Base-by-base conservation (phyloP, 2,797 vertebrate genomes). In the Sebastes flavidus region DNA sequence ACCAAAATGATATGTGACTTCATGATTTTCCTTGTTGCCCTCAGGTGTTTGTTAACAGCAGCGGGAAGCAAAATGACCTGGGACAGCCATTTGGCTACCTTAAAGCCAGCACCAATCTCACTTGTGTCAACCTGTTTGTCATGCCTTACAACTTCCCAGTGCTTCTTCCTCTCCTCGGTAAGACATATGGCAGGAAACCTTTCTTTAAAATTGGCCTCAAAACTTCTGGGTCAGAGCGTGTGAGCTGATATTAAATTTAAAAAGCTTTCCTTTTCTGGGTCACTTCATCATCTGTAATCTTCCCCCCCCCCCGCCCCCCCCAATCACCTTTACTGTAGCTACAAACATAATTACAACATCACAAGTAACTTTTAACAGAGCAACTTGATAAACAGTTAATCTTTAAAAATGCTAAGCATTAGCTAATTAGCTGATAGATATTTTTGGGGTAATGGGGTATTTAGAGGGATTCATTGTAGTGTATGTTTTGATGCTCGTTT, bases 81-180 rank as follows among this genome's bases (percentile, higher is more conserved):
- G 97, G 97, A 18, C 97, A 99, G 84, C 98, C 98, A 0, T 99
- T 99, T 46, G 98, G 98, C 66, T 99, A 99, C 95, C 97, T 99
- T 87, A 99, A 99, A 95, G 98, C 98, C 93, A 99, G 98, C 96
- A 99, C 97, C 78, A 96, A 97, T 68, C 97, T 99, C 91, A 98
- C 97, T 86, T 99, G 98, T 87, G 98, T 99, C 91, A 99, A 99
- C 93, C 97, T 99, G 90, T 99, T 99, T 90, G 98, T 99, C 93
- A 99, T 99, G 98, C 98, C 98, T 94, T 99, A 99, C 95, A 99
- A 99, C 96, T 99, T 97, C 84, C 98, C 98, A 5, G 97, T 97
- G 72, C 96, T 99, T 59, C 97, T 99, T 84, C 98, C 98, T 4
- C 94, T 99, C 86, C 96, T 99, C 72, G 98, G 98, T 99, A 95